Evolutionary conservation across 2,797 vertebrate species (phyloP).

Genomic region (Phyllotis vaccarum): DNA sequence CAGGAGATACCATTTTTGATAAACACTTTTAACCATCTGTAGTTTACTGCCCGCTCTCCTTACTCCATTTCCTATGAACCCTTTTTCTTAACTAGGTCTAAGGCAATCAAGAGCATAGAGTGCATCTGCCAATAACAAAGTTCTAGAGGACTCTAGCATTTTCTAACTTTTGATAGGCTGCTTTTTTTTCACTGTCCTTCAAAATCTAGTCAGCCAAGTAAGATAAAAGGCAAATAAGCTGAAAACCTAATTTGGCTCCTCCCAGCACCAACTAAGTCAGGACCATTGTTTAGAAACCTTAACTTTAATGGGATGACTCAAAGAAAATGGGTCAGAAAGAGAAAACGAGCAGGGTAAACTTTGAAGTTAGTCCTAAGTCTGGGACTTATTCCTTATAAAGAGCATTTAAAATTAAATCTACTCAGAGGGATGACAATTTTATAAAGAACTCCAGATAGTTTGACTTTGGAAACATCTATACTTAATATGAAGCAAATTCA

Average conservation of each 20-base stretch:
- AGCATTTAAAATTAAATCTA: constrained; percentile 37
- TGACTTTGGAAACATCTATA: constrained; percentile 17
- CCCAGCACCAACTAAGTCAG: too few species aligned
- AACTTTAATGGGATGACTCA: constrained; percentile 58
- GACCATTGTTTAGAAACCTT: constrained; percentile 50
- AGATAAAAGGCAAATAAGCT: constrained; percentile 60
- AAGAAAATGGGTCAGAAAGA: constrained; percentile 40
- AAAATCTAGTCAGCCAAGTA: constrained; percentile 47
- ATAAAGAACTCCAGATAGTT: constrained; percentile 34
- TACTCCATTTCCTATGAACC: constrained; percentile 23
- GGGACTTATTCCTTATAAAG: constrained; percentile 56
- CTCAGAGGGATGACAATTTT: constrained; percentile 50
- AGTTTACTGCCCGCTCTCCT: background rate
- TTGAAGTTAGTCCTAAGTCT: constrained; percentile 26
- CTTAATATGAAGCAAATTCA: constrained; percentile 65
- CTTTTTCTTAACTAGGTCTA: constrained; percentile 36
- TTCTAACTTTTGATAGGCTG: constrained; percentile 15
- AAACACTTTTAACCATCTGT: constrained; percentile 33
- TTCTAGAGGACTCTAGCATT: constrained; percentile 53
- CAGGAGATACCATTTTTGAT: background rate
- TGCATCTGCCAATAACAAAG: constrained; percentile 37
- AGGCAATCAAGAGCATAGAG: constrained; percentile 49
- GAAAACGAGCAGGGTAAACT: constrained; percentile 17
- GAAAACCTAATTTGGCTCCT: constrained; percentile 37
- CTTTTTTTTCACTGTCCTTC: constrained; percentile 27